phyloP scores from a whole-genome alignment of 2,888 invertebrate genomes.

The Caenorhabditis drosophilae region DNA sequence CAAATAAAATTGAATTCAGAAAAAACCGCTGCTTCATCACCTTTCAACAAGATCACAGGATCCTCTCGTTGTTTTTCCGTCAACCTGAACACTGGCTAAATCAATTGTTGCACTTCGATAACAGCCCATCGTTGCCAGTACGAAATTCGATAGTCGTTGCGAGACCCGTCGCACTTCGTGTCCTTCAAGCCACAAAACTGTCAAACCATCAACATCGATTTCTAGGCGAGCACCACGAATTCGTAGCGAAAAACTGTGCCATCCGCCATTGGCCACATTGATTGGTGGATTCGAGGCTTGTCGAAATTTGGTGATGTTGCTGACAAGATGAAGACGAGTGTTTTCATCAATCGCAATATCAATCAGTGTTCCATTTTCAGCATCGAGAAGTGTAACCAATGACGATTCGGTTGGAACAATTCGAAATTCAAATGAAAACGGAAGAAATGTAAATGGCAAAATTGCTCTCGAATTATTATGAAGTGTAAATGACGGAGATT shows the following conservation, averaged over 20 bases:
- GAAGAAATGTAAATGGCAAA: constrained; percentile 65
- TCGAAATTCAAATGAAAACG: constrained; percentile 66
- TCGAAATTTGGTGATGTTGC: constrained; percentile 56
- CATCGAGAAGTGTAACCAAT: constrained; percentile 54
- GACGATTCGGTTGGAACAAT: constrained; percentile 42
- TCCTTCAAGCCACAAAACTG: constrained; percentile 65
- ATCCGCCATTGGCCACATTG: constrained; percentile 55
- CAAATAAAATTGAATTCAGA: too few relatives aligned
- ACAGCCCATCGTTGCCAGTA: constrained; percentile 56
- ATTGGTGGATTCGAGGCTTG: constrained; percentile 60
- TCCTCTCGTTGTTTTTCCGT: constrained; percentile 51
- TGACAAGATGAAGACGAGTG: constrained; percentile 41
- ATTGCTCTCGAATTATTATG: constrained; percentile 44
- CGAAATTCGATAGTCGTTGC: constrained; percentile 53
- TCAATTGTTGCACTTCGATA: constrained; percentile 65
- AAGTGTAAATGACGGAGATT: constrained; percentile 57
- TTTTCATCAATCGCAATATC: constrained; percentile 47
- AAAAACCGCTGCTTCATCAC: too few relatives aligned
- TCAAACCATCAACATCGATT: constrained; percentile 63
- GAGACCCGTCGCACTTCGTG: constrained; percentile 50
- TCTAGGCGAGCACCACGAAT: constrained; percentile 64
- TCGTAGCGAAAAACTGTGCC: constrained; percentile 63
- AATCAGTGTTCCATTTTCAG: constrained; percentile 57
- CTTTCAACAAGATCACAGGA: constrained; percentile 53
- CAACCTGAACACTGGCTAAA: constrained; percentile 48